These are phyloP conservation scores for Anguilla rostrata DNA, from an alignment of 2,113 vertebrate genomes.

Conservation along the genomic window DNA sequence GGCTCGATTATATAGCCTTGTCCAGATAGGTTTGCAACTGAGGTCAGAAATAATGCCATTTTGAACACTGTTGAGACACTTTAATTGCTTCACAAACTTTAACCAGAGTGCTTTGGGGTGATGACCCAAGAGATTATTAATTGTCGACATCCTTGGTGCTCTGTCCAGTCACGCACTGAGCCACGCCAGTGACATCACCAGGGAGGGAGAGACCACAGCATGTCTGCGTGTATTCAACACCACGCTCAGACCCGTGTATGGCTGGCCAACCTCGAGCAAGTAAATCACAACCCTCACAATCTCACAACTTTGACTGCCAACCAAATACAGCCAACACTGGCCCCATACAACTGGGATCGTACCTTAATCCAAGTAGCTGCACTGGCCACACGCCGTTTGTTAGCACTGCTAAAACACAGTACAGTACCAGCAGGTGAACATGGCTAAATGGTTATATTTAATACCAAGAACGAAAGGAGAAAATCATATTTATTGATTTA, in stretches of 20 bases:
- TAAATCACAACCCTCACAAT: background rate
- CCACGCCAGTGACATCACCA: background rate
- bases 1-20: background rate
- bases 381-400: background rate
- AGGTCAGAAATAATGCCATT: background rate
- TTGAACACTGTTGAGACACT: background rate
- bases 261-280: background rate
- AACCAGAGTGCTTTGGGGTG: background rate
- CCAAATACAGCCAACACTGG: conserved; percentile 13
- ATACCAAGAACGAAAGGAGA: background rate
- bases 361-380: background rate
- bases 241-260: background rate
- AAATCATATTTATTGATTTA: background rate
- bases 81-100: background rate
- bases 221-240: background rate
- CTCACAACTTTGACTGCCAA: background rate
- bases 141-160: background rate
- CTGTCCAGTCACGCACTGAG: background rate
- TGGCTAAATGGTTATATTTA: background rate
- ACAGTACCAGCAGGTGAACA: conserved; percentile 14
- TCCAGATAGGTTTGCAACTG: background rate
- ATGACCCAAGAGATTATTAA: background rate
- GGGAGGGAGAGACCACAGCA: background rate
- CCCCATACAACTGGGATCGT: background rate
- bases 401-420: background rate